A percentile compares a stretch with the other conserved stretches of the same genome.
Evolutionary conservation across 1,140 invertebrate genomes (phyloP).

Genomic region (Ridgeia piscesae): DNA sequence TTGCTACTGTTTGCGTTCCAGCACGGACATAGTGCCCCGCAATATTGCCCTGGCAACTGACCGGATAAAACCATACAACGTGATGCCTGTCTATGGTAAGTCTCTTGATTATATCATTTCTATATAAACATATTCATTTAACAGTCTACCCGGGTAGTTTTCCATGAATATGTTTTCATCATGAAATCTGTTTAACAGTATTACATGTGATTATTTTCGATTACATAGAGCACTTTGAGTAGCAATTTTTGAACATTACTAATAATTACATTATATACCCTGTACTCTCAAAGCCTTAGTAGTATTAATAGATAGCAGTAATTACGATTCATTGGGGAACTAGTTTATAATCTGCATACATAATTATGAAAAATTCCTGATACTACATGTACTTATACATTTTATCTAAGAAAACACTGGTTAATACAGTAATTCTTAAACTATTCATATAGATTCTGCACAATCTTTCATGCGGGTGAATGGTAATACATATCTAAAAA

Average conservation of each 20-base stretch:
- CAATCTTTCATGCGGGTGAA: too few relatives aligned
- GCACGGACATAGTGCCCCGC: conserved; percentile 79
- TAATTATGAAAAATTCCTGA: conserved; percentile 1
- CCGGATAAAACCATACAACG: conserved; percentile 76
- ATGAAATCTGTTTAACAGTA: background rate
- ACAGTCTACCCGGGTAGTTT: background rate
- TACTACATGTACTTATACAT: background rate
- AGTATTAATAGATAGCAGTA: too few relatives aligned
- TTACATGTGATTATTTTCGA: background rate
- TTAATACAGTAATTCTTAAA: too few relatives aligned
- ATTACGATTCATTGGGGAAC: too few relatives aligned
- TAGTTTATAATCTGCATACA: background rate
- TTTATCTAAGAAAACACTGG: too few relatives aligned
- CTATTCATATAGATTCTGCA: too few relatives aligned
- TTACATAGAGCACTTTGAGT: background rate
- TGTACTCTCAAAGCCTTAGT: too few relatives aligned
- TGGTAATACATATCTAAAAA: too few relatives aligned
- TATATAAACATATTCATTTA: background rate
- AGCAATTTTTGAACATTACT: too few relatives aligned
- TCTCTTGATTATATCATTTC: background rate
- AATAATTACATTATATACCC: too few relatives aligned
- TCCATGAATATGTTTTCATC: background rate
- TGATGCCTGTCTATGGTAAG: conserved; percentile 93
- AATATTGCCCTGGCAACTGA: conserved; percentile 83
- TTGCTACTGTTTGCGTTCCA: conserved; percentile 58